Evolutionary conservation across 37 sponge, comb jelly and placozoan species (phyloP).

Genomic region (Tethya wilhelma): DNA sequence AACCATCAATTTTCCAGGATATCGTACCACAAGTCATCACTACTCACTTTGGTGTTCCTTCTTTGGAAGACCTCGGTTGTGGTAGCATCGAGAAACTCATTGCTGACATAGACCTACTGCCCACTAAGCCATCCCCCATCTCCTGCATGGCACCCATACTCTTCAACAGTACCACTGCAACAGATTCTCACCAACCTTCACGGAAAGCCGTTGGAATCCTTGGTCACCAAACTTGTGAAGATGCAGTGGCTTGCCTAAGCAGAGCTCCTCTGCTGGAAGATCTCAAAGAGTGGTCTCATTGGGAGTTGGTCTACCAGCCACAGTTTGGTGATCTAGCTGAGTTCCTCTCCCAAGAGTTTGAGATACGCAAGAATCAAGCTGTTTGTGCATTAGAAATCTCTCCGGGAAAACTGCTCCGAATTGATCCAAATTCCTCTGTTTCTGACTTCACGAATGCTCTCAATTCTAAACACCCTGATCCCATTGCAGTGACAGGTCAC

Average conservation of each 20-base stretch:
- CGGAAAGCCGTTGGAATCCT: background rate
- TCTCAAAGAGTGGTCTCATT: slow-evolving; percentile 58
- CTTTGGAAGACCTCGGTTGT: slow-evolving; percentile 49
- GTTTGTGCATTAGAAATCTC: slow-evolving; percentile 36
- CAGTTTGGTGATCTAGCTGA: slow-evolving; percentile 33
- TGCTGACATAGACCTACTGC: background rate
- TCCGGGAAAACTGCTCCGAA: slow-evolving; percentile 37
- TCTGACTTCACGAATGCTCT: slow-evolving; percentile 48
- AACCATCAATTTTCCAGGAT: no score
- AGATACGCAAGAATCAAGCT: background rate
- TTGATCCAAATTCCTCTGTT: slow-evolving; percentile 29
- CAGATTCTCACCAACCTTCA: background rate
- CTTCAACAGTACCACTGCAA: slow-evolving; percentile 1
- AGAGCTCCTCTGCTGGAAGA: slow-evolving; percentile 59
- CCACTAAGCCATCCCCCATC: background rate
- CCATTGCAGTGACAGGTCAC: slow-evolving; percentile 27
- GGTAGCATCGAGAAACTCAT: slow-evolving; percentile 63
- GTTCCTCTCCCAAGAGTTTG: slow-evolving; percentile 12
- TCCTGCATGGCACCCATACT: slow-evolving; percentile 28
- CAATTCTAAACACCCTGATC: slow-evolving; percentile 13
- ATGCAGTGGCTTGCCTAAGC: slow-evolving; percentile 30
- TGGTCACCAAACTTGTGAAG: slow-evolving; percentile 41
- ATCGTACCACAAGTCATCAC: slow-evolving; percentile 16
- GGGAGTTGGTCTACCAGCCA: slow-evolving; percentile 60
- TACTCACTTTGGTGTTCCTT: slow-evolving; percentile 32